phyloP scores from a whole-genome alignment of 2,888 invertebrate genomes.

The Lasius platythorax region DNA sequence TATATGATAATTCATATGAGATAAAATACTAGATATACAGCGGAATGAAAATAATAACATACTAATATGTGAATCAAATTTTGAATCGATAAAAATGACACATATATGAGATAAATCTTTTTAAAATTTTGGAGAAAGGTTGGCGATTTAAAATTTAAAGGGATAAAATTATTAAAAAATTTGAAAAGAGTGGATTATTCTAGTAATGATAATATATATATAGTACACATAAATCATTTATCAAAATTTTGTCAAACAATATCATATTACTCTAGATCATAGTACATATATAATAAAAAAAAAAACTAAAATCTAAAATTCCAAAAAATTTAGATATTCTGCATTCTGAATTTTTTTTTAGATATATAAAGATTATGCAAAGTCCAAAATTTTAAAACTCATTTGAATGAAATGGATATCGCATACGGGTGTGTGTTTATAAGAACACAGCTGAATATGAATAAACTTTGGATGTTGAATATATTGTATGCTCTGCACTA shows the following conservation, averaged over 20 bases:
- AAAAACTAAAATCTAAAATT: not conserved
- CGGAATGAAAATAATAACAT: not conserved
- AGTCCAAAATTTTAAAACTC: not conserved
- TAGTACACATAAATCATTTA: not conserved
- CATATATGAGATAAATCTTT: not conserved
- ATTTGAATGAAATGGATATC: not conserved
- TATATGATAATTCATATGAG: not conserved
- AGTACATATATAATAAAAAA: not conserved
- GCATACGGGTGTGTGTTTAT: constrained; percentile 28
- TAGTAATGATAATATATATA: not conserved
- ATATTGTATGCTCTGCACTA: constrained; percentile 12
- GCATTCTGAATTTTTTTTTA: not conserved
- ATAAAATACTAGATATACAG: not conserved
- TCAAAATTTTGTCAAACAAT: not conserved
- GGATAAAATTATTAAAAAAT: not conserved
- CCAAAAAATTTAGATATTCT: not conserved
- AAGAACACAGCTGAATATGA: constrained; percentile 12
- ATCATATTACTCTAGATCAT: not conserved
- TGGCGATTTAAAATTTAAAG: not conserved
- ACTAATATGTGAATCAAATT: not conserved
- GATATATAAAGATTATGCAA: not conserved
- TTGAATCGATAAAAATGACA: not conserved
- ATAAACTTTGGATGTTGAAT: not conserved
- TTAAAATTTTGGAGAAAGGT: not conserved
- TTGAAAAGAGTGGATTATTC: not conserved